phyloP scores from a whole-genome alignment of 2,113 vertebrate genomes.

The zebrafish (Danio rerio) region GRCz12tu NC_133190.1:26967501-26968000 shows the following conservation, averaged over 20 bases:
- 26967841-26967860: no score
- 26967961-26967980: no score
- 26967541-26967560: constrained; percentile 58
- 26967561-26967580: constrained; percentile 46
- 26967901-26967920: no score
- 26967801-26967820: no score
- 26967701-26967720: constrained; percentile 18
- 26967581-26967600: constrained; percentile 48
- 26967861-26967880: no score
- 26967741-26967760: constrained; percentile 14
- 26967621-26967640: constrained; percentile 28
- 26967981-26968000: no score
- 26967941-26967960: no score
- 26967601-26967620: constrained; percentile 43
- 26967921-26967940: no score
- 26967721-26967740: constrained; percentile 34
- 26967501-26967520: constrained; percentile 37
- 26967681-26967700: constrained; percentile 18
- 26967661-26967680: constrained; percentile 20
- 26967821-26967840: no score
- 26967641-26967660: not conserved
- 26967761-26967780: not conserved
- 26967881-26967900: no score
- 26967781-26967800: no score
- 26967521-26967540: constrained; percentile 40